phyloP scores from a whole-genome alignment of 35 echinoderm and acorn worm genomes.

The Stichopus chloronotus region DNA sequence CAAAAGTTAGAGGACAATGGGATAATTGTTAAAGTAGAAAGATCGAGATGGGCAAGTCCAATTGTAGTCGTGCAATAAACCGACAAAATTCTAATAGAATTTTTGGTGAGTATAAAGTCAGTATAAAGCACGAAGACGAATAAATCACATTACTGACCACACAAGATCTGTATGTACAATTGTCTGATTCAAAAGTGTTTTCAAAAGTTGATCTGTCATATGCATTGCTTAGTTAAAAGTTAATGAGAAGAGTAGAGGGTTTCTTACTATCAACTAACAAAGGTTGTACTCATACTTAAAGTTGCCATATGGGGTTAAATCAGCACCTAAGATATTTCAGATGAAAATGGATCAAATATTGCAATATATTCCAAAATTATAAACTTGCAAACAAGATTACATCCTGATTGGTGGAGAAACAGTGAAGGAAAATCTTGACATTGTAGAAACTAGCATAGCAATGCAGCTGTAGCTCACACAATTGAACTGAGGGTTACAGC shows the following conservation, averaged over 20 bases:
- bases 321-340: not conserved
- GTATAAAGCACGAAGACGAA: not conserved
- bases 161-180: constrained; percentile 13
- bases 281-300: not conserved
- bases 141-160: not conserved
- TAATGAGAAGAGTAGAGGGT: not conserved
- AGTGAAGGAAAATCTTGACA: not conserved
- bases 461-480: too few species aligned
- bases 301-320: not conserved
- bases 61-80: not conserved
- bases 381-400: constrained; percentile 10
- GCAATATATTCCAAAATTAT: not conserved
- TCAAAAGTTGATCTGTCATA: not conserved
- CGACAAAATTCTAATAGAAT: not conserved
- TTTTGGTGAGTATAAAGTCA: not conserved
- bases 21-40: too few species aligned
- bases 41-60: too few species aligned
- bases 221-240: not conserved
- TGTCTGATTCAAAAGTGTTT: constrained; percentile 13
- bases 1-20: too few species aligned
- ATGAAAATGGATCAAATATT: not conserved
- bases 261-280: not conserved
- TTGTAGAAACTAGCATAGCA: not conserved
- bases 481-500: too few species aligned
- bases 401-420: not conserved